Evolutionary conservation across 2,113 vertebrate species (phyloP), one percentile per base, ranked within the genome.

Genomic region (Vidua chalybeata): DNA sequence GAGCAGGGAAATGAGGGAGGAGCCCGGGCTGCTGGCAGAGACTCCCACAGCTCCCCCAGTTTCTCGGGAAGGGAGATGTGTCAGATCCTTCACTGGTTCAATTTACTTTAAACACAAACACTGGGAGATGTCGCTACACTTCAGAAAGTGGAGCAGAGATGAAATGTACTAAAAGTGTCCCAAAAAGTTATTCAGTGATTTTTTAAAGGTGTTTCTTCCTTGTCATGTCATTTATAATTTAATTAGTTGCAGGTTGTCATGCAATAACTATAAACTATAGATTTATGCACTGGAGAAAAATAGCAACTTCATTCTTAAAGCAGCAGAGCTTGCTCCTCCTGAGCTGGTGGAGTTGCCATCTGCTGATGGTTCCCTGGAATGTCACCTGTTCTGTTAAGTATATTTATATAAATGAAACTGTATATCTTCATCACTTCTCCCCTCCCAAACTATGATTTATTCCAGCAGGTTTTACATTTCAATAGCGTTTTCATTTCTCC

Each of bases 261-360:
- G 96, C 92, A 95, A 87, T 95, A 96, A 84, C 94, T 97, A 96
- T 81, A 96, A 89, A 95, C 93, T 81, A 95, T 91, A 82, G 71
- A 92, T 93, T 86, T 95, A 94, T 91, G 74, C 37, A 28, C 72
- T 61, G 31, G 54, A 92, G 90, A 96, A 98, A 96, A 96, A 95
- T 84, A 96, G 75, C 78, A 67, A 95, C 93, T 67, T 98, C 94
- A 64, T 96, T 93, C 97, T 97, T 97, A 97, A 98, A 97, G 96
- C 96, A 84, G 94, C 71, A 76, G 90, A 94, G 82, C 90, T 94
- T 89, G 92, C 91, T 93, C 54, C n/a, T 87, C 59, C 89, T 84
- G 88, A 96, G 87, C 94, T 94, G 97, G 67, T 95, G 95, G 83
- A 96, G 77, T 97, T 98, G 93, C 97, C 95, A 97, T 97, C 96